phyloP scores from a whole-genome alignment of 1,140 invertebrate species.

The Sarcophaga peregrina region DNA sequence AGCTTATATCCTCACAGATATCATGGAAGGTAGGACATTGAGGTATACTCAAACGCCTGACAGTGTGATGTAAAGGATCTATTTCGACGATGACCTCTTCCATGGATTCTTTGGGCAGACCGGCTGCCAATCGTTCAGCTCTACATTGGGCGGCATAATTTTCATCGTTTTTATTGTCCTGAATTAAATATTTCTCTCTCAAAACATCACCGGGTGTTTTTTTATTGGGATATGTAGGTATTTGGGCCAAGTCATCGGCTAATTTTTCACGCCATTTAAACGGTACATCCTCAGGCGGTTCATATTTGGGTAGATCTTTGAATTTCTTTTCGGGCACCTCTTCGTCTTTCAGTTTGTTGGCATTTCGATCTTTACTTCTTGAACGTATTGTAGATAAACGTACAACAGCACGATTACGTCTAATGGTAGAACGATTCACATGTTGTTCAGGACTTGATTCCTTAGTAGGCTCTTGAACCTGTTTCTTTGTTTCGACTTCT shows the following conservation, averaged over 20 bases:
- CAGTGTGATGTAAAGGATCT: constrained; percentile 45
- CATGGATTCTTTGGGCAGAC: constrained; percentile 1
- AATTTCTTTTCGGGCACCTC: constrained; percentile 58
- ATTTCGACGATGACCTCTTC: constrained; percentile 41
- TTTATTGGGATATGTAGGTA: constrained; percentile 63
- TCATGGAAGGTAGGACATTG: constrained; percentile 69
- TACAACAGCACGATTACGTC: constrained; percentile 77
- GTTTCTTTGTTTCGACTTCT: constrained; percentile 14
- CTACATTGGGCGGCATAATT: constrained; percentile 7
- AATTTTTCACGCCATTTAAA: constrained; percentile 73
- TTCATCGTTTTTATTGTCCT: constrained; percentile 69
- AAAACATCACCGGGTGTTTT: constrained; percentile 78
- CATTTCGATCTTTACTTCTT: constrained; percentile 68
- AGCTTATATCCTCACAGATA: constrained; percentile 69
- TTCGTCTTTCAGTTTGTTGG: constrained; percentile 38
- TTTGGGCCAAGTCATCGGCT: constrained; percentile 68
- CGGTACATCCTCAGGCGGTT: constrained; percentile 52
- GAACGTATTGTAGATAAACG: constrained; percentile 74
- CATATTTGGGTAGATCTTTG: constrained; percentile 52
- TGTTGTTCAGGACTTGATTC: constrained; percentile 10
- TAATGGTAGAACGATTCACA: constrained; percentile 71
- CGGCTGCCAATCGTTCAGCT: constrained; percentile 7
- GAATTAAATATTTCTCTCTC: constrained; percentile 81
- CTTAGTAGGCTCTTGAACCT: neutral
- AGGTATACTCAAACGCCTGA: constrained; percentile 59